Evolutionary conservation across 1,140 invertebrate species (phyloP), one percentile per base, ranked within the genome.

Genomic region (Drosophila busckii): DNA sequence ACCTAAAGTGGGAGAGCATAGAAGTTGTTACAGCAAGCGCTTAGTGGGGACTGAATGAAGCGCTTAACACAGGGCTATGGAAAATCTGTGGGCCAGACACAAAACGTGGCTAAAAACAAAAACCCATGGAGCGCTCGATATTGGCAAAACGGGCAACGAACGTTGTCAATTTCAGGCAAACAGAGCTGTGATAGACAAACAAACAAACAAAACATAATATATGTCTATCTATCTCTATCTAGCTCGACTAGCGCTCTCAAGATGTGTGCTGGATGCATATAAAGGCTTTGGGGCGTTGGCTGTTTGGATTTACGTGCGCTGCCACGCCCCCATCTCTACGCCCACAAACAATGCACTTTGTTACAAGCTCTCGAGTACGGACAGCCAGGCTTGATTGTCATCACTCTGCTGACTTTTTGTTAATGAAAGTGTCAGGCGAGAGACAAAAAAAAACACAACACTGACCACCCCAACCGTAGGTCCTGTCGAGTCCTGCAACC

Each of bases 381-480:
- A n/a, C n/a, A n/a, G n/a, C n/a, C 28, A 16, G 12, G 23, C 48
- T 32, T 59, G 68, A 59, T 70, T 76, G 71, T 76, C 71, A 76
- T 76, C 73, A 68, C 71, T 54, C 31, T 67, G 19, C 53, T 73
- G 73, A 80, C 68, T 80, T 80, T 80, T 80, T 80, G 73, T 80
- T 80, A 80, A 80, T 82, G 73, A 80, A 80, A 80, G 73, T 80
- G 73, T 80, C 73, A 82, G 73, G 75, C 73, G 75, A 68, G 75
- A 80, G 82, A 69, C 67, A 73, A 49, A 59, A 49, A 42, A 53
- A 31, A 44, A 42, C 35, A 49, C 32, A 28, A 38, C 2, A 13
- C 8, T 15, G 16, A 31, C 26, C 9, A 10, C 46, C 45, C 13
- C 29, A 12, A 5, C 26, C n/a, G n/a, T 5, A 6, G 7, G 9